Conservation (phyloP, 2,113 vertebrate species). For the Atractosteus spatula region DNA sequence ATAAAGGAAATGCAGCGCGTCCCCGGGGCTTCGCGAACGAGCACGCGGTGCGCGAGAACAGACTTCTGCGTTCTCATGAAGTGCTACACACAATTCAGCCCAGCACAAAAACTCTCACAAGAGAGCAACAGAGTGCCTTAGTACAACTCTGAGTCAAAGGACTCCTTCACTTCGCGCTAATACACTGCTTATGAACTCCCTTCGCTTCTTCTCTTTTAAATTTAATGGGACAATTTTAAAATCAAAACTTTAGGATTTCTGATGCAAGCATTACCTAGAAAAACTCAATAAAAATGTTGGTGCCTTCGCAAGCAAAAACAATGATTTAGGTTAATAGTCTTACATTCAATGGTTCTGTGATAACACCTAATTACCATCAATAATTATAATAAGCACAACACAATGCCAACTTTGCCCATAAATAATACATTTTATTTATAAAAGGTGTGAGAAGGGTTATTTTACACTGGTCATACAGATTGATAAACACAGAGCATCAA, state of each 20-base stretch:
- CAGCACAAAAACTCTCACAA: too few relatives aligned
- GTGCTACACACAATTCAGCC: too few relatives aligned
- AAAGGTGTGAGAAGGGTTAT: not conserved
- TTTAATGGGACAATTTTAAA: not conserved
- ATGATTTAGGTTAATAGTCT: too few relatives aligned
- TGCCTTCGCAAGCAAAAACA: not conserved
- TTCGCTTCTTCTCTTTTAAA: constrained; percentile 12
- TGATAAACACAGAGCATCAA: too few relatives aligned
- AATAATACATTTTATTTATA: constrained; percentile 16
- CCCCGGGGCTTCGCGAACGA: not conserved
- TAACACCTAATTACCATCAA: too few relatives aligned
- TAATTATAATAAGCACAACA: not conserved
- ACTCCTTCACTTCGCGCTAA: too few relatives aligned
- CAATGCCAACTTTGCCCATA: not conserved
- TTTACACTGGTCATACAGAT: constrained; percentile 15
- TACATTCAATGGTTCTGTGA: too few relatives aligned
- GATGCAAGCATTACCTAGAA: constrained; percentile 7
- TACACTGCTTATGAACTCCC: not conserved
- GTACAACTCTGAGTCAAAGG: too few relatives aligned
- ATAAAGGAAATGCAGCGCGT: not conserved
- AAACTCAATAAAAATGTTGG: not conserved
- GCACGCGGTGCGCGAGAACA: not conserved
- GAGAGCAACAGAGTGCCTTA: too few relatives aligned
- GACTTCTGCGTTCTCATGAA: too few relatives aligned
- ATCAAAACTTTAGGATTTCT: not conserved